Base-by-base conservation (phyloP, 1,140 invertebrate species). In the Copidosoma floridanum region DNA sequence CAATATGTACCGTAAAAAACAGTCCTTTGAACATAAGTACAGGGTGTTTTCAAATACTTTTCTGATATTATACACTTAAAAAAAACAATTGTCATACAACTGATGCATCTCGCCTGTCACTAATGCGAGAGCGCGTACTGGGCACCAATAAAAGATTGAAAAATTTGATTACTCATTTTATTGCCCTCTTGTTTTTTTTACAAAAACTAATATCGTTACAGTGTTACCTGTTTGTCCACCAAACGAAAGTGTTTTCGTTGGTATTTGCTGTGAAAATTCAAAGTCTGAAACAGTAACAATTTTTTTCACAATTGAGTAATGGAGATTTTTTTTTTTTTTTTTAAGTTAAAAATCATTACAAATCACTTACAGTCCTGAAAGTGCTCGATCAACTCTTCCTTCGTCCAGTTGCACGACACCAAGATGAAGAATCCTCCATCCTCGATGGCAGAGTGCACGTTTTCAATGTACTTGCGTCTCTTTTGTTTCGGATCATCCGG, bases 351-450 rank as follows among this genome's bases (percentile, higher is more conserved):
- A 50, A 38, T 32, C 41, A 38, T 50, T 63, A 32, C 44, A 29
- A 29, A 23, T 29, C 44, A 74, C 74, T 76, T 70, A 85, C 85
- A 70, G 54, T 80, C 72, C 20, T 78, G 70, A 74, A 95, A 95
- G 66, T 93, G 89, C 3, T 81, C 73, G 7, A 85, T 60, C 23
- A 98, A 72, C 78, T 98, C 94, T 1, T 87, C 82, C 69, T 90
- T 86, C 0, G 94, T 97, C 92, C 94, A 97, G 75, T 97, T 97
- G 77, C 95, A 98, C 0, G 94, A 96, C 1, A 94, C 94, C 56
- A 98, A 87, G 6, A 95, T 81, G 61, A 97, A 90, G 32, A 88
- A 72, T 26, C 89, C 89, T 55, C 83, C 68, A 1, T 81, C 68
- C n/a, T 71, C 66, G 21, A 93, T 71, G 54, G 91, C 78, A 8